Evolutionary conservation across 2,888 invertebrate species (phyloP).

Genomic region (Chamaedrilus cognettii): DNA sequence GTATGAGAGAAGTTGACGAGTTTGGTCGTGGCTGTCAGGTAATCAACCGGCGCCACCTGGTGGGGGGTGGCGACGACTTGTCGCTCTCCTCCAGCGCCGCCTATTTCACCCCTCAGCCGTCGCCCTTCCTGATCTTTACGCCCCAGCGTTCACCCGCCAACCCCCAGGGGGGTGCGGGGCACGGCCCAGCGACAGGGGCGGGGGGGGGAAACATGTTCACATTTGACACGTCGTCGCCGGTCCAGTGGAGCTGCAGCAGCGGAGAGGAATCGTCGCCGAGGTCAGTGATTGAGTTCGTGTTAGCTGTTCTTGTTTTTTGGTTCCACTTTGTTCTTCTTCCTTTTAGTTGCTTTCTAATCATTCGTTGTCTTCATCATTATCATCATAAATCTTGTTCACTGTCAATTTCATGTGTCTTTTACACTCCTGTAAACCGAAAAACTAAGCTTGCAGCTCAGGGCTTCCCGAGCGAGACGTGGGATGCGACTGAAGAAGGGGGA

Average conservation of each 20-base stretch:
- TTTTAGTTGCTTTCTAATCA: too few relatives aligned
- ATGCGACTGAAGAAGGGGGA: too few relatives aligned
- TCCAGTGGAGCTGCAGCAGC: neutral
- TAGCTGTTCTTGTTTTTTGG: too few relatives aligned
- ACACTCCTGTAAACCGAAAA: too few relatives aligned
- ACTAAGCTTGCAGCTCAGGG: too few relatives aligned
- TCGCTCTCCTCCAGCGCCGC: neutral
- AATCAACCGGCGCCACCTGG: neutral
- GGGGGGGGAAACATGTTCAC: too few relatives aligned
- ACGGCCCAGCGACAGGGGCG: neutral
- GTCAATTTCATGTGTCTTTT: too few relatives aligned
- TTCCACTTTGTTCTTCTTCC: too few relatives aligned
- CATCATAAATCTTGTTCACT: too few relatives aligned
- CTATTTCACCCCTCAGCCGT: constrained; percentile 7
- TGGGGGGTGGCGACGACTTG: neutral
- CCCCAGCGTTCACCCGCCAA: neutral
- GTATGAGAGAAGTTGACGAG: too few relatives aligned
- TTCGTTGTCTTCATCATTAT: too few relatives aligned
- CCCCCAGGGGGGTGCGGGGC: neutral
- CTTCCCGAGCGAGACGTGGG: too few relatives aligned
- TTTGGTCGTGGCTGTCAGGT: neutral
- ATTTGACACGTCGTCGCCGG: neutral
- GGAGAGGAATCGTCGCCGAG: constrained; percentile 7
- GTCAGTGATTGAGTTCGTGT: neutral
- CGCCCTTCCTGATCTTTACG: neutral